These are phyloP conservation scores for Umimayanthus chanpuru DNA, from an alignment of 92 coral and sea anemone genomes.

Conservation along the genomic window DNA sequence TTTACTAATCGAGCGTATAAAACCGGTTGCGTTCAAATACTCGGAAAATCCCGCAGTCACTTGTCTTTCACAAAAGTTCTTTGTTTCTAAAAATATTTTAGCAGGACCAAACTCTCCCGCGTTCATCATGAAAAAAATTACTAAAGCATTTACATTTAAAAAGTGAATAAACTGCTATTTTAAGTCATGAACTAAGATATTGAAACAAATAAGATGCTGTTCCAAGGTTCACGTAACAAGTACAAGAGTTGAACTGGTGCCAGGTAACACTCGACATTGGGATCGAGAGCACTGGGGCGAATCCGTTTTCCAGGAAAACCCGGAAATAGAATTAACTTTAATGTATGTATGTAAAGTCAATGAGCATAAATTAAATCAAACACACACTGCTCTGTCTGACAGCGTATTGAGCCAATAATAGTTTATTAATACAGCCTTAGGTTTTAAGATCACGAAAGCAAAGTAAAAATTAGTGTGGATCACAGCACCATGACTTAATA, in stretches of 20 bases:
- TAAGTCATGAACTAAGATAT: not conserved
- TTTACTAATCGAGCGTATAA: conserved; percentile 10
- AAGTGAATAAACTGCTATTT: too few species aligned
- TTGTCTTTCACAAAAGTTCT: not conserved
- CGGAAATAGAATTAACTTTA: conserved; percentile 27
- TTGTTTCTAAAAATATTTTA: not conserved
- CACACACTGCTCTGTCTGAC: not conserved
- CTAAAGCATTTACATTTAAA: not conserved
- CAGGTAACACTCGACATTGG: conserved; percentile 26
- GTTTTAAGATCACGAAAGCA: not conserved
- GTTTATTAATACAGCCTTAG: too few species aligned
- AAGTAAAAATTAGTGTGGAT: not conserved
- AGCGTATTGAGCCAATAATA: not conserved
- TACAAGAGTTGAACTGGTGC: conserved; percentile 8
- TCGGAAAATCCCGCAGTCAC: conserved; percentile 24
- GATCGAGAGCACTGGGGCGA: conserved; percentile 27
- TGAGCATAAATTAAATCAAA: not conserved
- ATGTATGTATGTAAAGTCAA: conserved; percentile 23
- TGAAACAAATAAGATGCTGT: not conserved
- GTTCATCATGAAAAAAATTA: not conserved
- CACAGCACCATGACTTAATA: too few species aligned
- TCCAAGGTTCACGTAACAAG: not conserved
- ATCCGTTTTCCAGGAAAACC: conserved; percentile 48
- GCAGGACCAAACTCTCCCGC: not conserved
- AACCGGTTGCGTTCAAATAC: not conserved